Evolutionary conservation across 2,113 vertebrate species (phyloP).

Genomic region (Pteruthius melanotis): DNA sequence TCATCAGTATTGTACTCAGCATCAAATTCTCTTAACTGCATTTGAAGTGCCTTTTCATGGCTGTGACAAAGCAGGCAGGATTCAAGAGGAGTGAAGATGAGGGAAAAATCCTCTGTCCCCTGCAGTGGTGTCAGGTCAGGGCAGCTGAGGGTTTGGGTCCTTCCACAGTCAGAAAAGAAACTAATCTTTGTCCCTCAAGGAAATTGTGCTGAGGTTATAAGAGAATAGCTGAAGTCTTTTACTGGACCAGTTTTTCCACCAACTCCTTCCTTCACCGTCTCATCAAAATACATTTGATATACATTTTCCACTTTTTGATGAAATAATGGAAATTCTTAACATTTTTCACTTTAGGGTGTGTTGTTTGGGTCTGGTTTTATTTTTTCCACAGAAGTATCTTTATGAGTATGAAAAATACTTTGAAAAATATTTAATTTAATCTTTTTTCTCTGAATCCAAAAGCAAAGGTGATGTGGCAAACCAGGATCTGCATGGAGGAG

Average conservation of each 20-base stretch:
- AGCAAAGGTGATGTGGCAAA: neutral
- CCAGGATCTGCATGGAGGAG: neutral
- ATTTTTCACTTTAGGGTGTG: neutral
- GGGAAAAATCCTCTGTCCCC: neutral
- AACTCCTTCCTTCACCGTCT: neutral
- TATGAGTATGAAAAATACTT: neutral
- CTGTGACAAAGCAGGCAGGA: neutral
- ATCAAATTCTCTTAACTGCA: neutral
- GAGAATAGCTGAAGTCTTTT: neutral
- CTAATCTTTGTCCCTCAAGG: neutral
- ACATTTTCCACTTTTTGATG: neutral
- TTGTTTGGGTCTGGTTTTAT: neutral
- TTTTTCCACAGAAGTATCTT: neutral
- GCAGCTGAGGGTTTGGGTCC: neutral
- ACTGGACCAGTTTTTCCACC: neutral
- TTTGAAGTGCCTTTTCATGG: neutral
- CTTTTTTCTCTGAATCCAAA: neutral
- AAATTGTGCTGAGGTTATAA: neutral
- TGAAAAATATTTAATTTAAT: neutral
- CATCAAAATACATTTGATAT: neutral
- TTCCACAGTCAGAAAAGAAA: neutral
- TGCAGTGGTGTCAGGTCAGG: neutral
- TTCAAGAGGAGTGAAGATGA: neutral
- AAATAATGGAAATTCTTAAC: neutral
- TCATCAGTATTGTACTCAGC: neutral